Evolutionary conservation across 2,888 invertebrate genomes (phyloP).

Genomic region (Eupithecia dodoneata): DNA sequence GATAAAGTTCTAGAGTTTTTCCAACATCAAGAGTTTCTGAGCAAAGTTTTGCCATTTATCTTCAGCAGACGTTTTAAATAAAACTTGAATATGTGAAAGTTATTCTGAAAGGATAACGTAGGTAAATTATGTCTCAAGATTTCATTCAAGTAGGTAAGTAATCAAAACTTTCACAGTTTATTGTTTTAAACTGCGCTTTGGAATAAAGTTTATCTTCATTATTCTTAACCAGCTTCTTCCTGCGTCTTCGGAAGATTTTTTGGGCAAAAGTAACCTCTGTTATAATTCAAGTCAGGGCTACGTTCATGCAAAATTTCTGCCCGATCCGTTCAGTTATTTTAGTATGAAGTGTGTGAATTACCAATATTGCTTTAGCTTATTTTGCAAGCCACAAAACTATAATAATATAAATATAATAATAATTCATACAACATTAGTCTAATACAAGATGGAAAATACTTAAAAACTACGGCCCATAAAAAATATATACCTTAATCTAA

Average conservation of each 20-base stretch:
- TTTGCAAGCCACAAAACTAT: no score
- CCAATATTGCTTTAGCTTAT: no score
- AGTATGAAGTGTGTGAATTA: no score
- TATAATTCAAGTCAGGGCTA: neutral
- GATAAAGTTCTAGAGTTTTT: constrained; percentile 12
- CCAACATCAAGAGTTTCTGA: constrained; percentile 9
- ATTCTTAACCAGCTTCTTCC: neutral
- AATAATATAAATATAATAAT: no score
- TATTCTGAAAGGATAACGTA: constrained; percentile 14
- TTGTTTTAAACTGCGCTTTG: constrained; percentile 22
- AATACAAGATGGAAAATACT: no score
- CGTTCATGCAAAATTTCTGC: neutral
- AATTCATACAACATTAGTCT: no score
- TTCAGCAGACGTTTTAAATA: constrained; percentile 15
- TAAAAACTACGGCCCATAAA: no score
- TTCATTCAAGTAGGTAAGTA: constrained; percentile 31
- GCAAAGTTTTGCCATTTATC: constrained; percentile 10
- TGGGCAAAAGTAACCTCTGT: neutral
- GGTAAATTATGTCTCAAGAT: constrained; percentile 16
- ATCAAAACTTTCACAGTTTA: constrained; percentile 28
- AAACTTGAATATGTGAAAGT: constrained; percentile 17
- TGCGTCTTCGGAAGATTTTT: neutral
- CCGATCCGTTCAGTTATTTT: neutral
- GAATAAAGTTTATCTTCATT: neutral
- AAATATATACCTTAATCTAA: neutral